These are phyloP conservation scores for Teleopsis dalmanni DNA, from an alignment of 1,140 invertebrate genomes.

Conservation along the genomic window DNA sequence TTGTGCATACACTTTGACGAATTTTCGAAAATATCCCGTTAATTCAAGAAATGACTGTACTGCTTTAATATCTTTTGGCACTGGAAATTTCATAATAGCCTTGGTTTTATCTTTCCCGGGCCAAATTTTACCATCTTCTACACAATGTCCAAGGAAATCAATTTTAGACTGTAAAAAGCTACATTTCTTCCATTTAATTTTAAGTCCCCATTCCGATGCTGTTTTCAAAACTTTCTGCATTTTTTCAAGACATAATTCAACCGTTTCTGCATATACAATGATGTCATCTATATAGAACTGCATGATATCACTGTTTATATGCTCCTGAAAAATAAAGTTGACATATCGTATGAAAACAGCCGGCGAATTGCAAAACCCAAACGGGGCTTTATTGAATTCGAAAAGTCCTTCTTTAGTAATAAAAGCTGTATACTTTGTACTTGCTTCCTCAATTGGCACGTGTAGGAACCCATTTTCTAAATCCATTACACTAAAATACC, in stretches of 20 bases:
- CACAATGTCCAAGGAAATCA: conserved; percentile 31
- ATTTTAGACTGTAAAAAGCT: conserved; percentile 23
- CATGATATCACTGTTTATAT: conserved; percentile 11
- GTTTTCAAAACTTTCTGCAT: conserved; percentile 20
- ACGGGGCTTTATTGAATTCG: conserved; percentile 15
- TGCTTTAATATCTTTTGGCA: conserved; percentile 21
- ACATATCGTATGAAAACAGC: conserved; percentile 44
- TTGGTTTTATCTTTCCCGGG: conserved; percentile 26
- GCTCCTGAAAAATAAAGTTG: conserved; percentile 18
- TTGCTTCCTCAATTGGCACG: conserved; percentile 13
- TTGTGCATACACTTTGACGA: conserved; percentile 26
- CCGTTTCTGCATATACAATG: background rate
- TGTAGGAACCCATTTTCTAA: conserved; percentile 15
- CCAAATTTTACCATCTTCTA: conserved; percentile 18
- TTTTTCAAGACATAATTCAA: conserved; percentile 13
- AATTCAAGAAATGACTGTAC: conserved; percentile 32
- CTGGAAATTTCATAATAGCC: conserved; percentile 31
- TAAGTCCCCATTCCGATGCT: conserved; percentile 28
- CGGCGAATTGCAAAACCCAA: conserved; percentile 24
- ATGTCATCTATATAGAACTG: conserved; percentile 16
- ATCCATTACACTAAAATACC: conserved; percentile 19
- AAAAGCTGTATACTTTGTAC: conserved; percentile 15
- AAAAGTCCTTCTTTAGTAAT: conserved; percentile 10
- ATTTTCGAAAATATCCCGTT: conserved; percentile 35
- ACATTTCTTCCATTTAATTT: conserved; percentile 42